phyloP scores from a whole-genome alignment of 2,113 vertebrate genomes.

The Lipophrys pholis region DNA sequence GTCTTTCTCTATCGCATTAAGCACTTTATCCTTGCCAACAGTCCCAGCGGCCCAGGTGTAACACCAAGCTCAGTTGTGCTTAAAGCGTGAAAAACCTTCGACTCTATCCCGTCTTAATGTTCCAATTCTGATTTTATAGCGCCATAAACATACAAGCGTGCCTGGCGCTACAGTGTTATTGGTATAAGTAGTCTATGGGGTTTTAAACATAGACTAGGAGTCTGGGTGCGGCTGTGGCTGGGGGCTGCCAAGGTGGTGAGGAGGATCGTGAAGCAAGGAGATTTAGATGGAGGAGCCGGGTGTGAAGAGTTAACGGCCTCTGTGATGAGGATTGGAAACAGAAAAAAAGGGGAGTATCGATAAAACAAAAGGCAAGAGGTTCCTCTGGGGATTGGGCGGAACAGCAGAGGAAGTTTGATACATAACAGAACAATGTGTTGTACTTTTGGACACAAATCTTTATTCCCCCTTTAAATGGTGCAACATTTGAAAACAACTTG shows the following conservation, averaged over 20 bases:
- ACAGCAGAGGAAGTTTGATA: no score
- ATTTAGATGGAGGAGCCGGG: not conserved
- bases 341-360: not conserved
- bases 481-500: no score
- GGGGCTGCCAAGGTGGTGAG: not conserved
- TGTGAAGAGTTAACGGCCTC: slow-evolving; percentile 3
- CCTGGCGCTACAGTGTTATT: slow-evolving; percentile 37
- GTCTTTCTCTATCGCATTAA: not conserved
- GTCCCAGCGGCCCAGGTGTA: slow-evolving; percentile 50
- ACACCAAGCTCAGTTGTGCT: slow-evolving; percentile 61
- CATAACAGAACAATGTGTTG: no score
- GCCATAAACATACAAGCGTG: slow-evolving; percentile 54
- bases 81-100: slow-evolving; percentile 47
- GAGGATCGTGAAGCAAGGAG: slow-evolving; percentile 6
- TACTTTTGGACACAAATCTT: no score
- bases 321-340: not conserved
- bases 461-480: no score
- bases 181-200: slow-evolving; percentile 53
- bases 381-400: no score
- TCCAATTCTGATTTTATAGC: slow-evolving; percentile 62
- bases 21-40: slow-evolving; percentile 38
- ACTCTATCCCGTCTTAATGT: slow-evolving; percentile 56
- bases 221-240: not conserved
- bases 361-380: fast-evolving
- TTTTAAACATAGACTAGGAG: slow-evolving; percentile 42